Conservation (phyloP, 2,888 invertebrate species). For the Napeogenes inachia region DNA sequence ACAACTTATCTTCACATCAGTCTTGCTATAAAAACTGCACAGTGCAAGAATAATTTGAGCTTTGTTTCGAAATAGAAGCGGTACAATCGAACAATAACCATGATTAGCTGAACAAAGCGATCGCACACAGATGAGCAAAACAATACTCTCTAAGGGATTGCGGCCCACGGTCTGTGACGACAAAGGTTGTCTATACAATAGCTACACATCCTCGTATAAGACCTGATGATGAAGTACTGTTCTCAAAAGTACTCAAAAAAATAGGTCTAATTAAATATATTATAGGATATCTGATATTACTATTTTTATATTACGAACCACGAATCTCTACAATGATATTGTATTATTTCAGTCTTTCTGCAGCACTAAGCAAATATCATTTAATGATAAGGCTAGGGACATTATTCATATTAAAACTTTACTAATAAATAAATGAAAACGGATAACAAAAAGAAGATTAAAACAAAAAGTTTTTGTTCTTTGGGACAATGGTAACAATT, state of each 20-base stretch:
- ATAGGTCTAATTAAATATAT: too few species aligned
- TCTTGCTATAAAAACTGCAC: too few species aligned
- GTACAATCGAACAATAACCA: slow-evolving; percentile 23
- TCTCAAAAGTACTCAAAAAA: too few species aligned
- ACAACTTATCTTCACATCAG: too few species aligned
- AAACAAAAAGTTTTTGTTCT: slow-evolving; percentile 1
- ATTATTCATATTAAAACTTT: neutral
- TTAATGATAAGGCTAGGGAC: neutral
- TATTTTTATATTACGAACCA: too few species aligned
- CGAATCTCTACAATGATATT: too few species aligned
- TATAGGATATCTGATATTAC: too few species aligned
- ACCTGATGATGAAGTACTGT: too few species aligned
- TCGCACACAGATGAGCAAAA: slow-evolving; percentile 13
- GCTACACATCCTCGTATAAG: too few species aligned
- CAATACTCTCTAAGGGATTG: slow-evolving; percentile 1
- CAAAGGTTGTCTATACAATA: too few species aligned
- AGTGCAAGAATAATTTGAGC: slow-evolving; percentile 1
- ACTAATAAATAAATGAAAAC: neutral
- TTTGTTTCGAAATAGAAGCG: slow-evolving; percentile 1
- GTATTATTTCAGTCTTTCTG: too few species aligned
- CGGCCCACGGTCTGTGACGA: neutral
- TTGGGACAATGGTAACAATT: slow-evolving; percentile 44
- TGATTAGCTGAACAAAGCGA: slow-evolving; percentile 23
- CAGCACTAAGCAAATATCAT: neutral
- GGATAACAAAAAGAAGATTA: neutral